Evolutionary conservation across 2,113 vertebrate genomes (phyloP).

Genomic region (Amphiprion percula): DNA sequence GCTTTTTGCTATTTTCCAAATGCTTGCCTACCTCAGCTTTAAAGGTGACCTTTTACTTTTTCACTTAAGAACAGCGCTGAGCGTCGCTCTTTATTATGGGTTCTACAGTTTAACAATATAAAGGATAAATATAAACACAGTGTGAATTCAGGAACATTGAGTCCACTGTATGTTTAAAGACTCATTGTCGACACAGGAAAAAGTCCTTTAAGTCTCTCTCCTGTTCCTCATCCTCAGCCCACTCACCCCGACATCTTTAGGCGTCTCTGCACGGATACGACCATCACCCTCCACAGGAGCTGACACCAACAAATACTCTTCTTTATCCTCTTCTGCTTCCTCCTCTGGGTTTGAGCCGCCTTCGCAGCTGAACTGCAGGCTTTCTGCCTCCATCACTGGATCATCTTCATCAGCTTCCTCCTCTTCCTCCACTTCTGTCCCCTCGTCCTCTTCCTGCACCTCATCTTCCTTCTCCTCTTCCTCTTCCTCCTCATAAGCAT

Average conservation of each 20-base stretch:
- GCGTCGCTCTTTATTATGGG: neutral
- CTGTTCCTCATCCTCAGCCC: slow-evolving; percentile 80
- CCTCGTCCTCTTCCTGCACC: slow-evolving; percentile 27
- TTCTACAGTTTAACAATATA: slow-evolving; percentile 11
- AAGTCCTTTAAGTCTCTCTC: slow-evolving; percentile 66
- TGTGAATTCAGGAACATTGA: neutral
- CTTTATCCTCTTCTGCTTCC: slow-evolving; percentile 60
- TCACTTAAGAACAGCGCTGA: neutral
- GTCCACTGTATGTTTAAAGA: neutral
- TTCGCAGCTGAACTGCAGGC: slow-evolving; percentile 83
- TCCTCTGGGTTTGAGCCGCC: slow-evolving; percentile 84
- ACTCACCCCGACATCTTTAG: slow-evolving; percentile 54
- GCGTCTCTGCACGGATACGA: slow-evolving; percentile 17
- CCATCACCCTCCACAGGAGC: slow-evolving; percentile 41
- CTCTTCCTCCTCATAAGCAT: slow-evolving; percentile 17
- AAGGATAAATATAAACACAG: neutral
- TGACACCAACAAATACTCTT: slow-evolving; percentile 59
- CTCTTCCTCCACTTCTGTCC: slow-evolving; percentile 50
- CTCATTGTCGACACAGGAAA: neutral
- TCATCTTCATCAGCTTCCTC: slow-evolving; percentile 70
- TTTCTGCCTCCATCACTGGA: slow-evolving; percentile 90
- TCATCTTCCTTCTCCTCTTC: slow-evolving; percentile 5
- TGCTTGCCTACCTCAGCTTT: too few species aligned
- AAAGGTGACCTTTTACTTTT: slow-evolving; percentile 8
- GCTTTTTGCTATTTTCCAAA: too few species aligned